Evolutionary conservation across 2,888 invertebrate species (phyloP), one percentile per base, ranked within the genome.

Genomic region (Acrobasis suavella): DNA sequence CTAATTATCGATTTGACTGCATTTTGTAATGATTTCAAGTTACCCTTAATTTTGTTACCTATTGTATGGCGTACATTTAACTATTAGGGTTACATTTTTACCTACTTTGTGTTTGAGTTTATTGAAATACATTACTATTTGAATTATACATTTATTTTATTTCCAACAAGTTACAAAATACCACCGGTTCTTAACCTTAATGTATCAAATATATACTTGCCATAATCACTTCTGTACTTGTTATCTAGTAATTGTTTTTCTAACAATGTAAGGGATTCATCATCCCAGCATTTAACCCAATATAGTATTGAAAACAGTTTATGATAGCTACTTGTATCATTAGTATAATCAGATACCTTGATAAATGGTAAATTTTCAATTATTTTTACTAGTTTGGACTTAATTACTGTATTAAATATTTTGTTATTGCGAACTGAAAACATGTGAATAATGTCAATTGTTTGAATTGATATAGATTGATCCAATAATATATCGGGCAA

Each of bases 401-500:
- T 83, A 1, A 95, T 74, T 0, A 93, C 86, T 8, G 77, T 67
- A 69, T 94, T 89, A 66, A 95, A 94, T 12, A 83, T 78, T 15
- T 63, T 65, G 73, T 93, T 94, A 67, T 90, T 92, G 61, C 92
- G 91, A 59, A 93, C 92, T 17, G 94, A 94, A 76, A 95, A 92
- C 67, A 91, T 89, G 15, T 93, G 91, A 66, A 95, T 84, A 8
- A 93, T 93, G 62, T 93, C 76, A n/a, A 95, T 77, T 5, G 93
- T 93, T 70, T 93, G 85, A 50, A 86, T 77, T 50, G 91, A 90
- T 9, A 95, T 70, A 58, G 79, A 85, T 50, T 87, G 76, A n/a
- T 89, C 83, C 64, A 93, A 83, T 58, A 95, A 81, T 64, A 95
- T 87, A 66, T 93, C 89, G 0, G 95, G 94, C 67, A 95, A 77